Evolutionary conservation across 2,888 invertebrate species (phyloP).

Genomic region (Andrena hattorfiana): DNA sequence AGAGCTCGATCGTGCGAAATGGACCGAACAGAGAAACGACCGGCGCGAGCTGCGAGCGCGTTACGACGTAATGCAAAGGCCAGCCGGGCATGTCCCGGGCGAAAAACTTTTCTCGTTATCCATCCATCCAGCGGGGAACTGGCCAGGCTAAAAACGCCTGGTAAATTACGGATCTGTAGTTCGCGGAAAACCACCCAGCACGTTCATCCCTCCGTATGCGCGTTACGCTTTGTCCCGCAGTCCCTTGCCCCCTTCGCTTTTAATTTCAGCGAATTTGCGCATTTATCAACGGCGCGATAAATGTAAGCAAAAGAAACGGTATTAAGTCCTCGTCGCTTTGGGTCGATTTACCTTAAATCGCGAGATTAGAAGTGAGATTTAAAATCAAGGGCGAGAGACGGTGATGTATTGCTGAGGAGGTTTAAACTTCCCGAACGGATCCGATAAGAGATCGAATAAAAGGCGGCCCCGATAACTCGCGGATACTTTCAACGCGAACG

Average conservation of each 20-base stretch:
- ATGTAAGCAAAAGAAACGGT: background rate
- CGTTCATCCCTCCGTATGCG: slow-evolving; percentile 24
- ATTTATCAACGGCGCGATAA: background rate
- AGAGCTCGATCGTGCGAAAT: slow-evolving; percentile 67
- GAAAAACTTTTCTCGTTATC: slow-evolving; percentile 76
- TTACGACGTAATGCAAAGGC: slow-evolving; percentile 70
- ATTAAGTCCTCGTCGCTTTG: background rate
- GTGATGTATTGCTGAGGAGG: background rate
- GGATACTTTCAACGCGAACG: slow-evolving; percentile 41
- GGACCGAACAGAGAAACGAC: slow-evolving; percentile 60
- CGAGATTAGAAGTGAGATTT: slow-evolving; percentile 3
- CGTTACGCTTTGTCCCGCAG: background rate
- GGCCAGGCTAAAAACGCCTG: slow-evolving; percentile 54
- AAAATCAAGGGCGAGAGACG: slow-evolving; percentile 1
- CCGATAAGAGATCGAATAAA: slow-evolving; percentile 26
- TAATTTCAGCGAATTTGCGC: background rate
- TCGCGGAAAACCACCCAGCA: slow-evolving; percentile 50
- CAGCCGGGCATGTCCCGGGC: slow-evolving; percentile 64
- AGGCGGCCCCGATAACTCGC: slow-evolving; percentile 28
- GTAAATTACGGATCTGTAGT: slow-evolving; percentile 67
- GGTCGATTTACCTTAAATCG: background rate
- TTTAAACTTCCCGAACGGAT: background rate
- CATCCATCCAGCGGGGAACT: slow-evolving; percentile 67
- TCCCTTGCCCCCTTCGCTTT: background rate
- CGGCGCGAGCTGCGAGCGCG: slow-evolving; percentile 53